phyloP scores from a whole-genome alignment of 1,140 invertebrate species.

The Pollicipes pollicipes region DNA sequence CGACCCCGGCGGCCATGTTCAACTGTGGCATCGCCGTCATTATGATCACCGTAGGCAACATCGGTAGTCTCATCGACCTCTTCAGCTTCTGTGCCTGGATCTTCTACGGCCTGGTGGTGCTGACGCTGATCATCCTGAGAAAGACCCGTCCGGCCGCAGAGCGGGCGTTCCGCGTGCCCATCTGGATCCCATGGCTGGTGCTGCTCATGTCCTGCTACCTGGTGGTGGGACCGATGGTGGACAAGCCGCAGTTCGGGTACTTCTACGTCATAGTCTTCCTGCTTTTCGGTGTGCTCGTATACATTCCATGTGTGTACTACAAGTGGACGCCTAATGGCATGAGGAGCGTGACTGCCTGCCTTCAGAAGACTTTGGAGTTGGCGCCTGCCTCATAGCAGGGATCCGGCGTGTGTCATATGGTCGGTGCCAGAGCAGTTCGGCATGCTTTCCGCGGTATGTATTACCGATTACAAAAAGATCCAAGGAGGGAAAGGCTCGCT shows the following conservation, averaged over 20 bases:
- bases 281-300: constrained; percentile 46
- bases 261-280: constrained; percentile 56
- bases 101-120: constrained; percentile 66
- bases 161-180: constrained; percentile 64
- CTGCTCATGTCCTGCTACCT: constrained; percentile 51
- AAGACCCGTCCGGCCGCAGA: constrained; percentile 44
- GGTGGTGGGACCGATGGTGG: constrained; percentile 53
- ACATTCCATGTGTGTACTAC: constrained; percentile 61
- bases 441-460: no score
- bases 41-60: constrained; percentile 50
- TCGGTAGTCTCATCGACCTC: constrained; percentile 55
- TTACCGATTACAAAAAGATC: no score
- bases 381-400: no score
- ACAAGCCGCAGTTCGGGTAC: constrained; percentile 55
- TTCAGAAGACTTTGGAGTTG: no score
- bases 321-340: no score
- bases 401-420: no score
- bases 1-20: constrained; percentile 32
- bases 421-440: no score
- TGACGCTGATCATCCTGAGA: constrained; percentile 53
- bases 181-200: constrained; percentile 53
- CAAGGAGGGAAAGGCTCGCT: no score
- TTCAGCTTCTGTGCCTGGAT: constrained; percentile 63
- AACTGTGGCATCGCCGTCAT: constrained; percentile 50
- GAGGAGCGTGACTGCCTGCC: no score